Conservation (phyloP, 1,140 invertebrate species). For the Plectrocnemia conspersa region DNA sequence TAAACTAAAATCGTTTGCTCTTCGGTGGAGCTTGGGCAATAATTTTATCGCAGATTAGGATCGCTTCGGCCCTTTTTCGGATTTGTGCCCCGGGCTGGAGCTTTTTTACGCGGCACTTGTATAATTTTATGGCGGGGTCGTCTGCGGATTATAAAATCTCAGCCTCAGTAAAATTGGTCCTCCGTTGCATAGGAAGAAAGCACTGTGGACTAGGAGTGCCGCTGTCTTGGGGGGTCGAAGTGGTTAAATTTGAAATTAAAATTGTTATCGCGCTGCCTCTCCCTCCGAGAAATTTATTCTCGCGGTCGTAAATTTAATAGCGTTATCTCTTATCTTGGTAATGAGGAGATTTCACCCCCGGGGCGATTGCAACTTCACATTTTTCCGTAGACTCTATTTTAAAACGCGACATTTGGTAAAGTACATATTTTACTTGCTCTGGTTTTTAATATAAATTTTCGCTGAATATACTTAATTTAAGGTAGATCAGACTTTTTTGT, state of each 20-base stretch:
- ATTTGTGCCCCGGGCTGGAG: too few relatives aligned
- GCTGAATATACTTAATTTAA: too few relatives aligned
- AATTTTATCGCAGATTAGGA: too few relatives aligned
- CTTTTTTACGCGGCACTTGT: neutral
- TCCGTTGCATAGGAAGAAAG: neutral
- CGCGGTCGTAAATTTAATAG: conserved; percentile 19
- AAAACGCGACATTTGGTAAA: neutral
- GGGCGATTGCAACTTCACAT: neutral
- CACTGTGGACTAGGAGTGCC: neutral
- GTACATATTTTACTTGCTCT: neutral
- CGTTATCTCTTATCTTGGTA: conserved; percentile 21
- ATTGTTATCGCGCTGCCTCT: conserved; percentile 12
- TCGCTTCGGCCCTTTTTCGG: too few relatives aligned
- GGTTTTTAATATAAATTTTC: too few relatives aligned
- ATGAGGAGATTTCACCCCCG: conserved; percentile 5
- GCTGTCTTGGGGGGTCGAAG: neutral
- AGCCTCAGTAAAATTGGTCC: conserved; percentile 1
- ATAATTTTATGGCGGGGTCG: neutral
- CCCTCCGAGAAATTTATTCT: conserved; percentile 15
- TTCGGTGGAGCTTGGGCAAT: too few relatives aligned
- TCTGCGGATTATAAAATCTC: neutral
- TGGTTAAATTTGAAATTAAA: conserved; percentile 15
- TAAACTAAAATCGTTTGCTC: too few relatives aligned
- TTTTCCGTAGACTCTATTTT: neutral
- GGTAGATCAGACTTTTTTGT: too few relatives aligned